Percentiles rank a stretch among this genome's conserved stretches.
phyloP scores from a whole-genome alignment of 2,888 invertebrate genomes.

The Drosophila prostipennis region DNA sequence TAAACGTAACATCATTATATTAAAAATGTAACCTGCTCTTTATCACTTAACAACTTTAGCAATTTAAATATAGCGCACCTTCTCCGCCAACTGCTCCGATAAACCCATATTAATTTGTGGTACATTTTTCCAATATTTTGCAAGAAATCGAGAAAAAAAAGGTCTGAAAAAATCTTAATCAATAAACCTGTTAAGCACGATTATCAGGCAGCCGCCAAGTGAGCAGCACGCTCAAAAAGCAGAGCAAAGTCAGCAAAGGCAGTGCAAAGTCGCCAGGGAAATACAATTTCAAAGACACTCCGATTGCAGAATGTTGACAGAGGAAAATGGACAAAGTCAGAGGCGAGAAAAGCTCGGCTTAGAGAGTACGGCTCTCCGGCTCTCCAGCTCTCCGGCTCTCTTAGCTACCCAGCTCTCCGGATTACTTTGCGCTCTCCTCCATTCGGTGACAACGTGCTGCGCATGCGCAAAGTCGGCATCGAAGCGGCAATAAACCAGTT shows the following conservation, averaged over 20 bases:
- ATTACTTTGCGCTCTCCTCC: constrained; percentile 4
- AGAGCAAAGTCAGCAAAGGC: constrained; percentile 22
- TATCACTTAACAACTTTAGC: not conserved
- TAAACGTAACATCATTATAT: no score
- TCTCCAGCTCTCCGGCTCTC: constrained; percentile 7
- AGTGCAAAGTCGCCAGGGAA: constrained; percentile 9
- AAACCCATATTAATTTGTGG: constrained; percentile 23
- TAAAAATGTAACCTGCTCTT: no score
- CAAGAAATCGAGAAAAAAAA: constrained; percentile 49
- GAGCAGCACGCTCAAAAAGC: constrained; percentile 28
- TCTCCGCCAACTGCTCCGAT: constrained; percentile 9
- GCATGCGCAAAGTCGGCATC: constrained; percentile 64
- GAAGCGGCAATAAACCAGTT: constrained; percentile 73
- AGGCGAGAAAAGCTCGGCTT: constrained; percentile 54
- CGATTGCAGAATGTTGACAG: constrained; percentile 60
- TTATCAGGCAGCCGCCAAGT: constrained; percentile 35
- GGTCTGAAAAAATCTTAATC: constrained; percentile 54
- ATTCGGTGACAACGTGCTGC: constrained; percentile 39
- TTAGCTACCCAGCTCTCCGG: constrained; percentile 1
- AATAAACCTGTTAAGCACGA: constrained; percentile 63
- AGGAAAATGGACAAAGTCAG: constrained; percentile 57
- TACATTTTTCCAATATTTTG: constrained; percentile 53
- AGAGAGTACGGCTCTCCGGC: constrained; percentile 12
- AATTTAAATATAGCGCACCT: not conserved
- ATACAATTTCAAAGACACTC: constrained; percentile 32